Base-by-base conservation (phyloP, 2,888 invertebrate species). In the Aspidiotus rigidus region DNA sequence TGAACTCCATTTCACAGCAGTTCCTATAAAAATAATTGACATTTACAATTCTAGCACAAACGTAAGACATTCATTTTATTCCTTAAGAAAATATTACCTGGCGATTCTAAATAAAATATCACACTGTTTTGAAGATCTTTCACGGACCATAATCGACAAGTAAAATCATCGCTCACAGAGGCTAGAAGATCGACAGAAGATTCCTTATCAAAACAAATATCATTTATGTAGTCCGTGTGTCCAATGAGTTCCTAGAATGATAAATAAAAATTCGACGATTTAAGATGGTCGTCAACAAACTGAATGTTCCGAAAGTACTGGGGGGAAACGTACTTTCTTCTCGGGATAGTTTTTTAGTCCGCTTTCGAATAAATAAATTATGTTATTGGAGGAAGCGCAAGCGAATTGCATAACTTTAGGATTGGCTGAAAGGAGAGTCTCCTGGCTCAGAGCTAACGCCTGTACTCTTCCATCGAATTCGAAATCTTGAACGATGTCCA, bases 121-220 rank as follows among this genome's bases (percentile, higher is more conserved):
- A 42, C 40, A 49, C 59, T 63, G 40, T 56, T 66, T 59, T 62
- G 53, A 15, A 57, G 60, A 15, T 82, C 80, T 69, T 79, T 79
- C 7, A 80, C 76, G 42, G 79, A 78, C 88, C 89, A 89, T 41
- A 90, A 78, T 74, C 84, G 83, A 74, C 87, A 88, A 0, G 86
- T 85, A 73, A 85, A 84, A 77, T 90, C 89, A 78, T 90, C 89
- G 73, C 88, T 85, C 1, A 85, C 85, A n/a, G 88, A 88, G 15
- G 86, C 88, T 64, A 90, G 76, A 73, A 83, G 81, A 70, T 83
- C 83, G 40, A 87, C 87, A 70, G 85, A 84, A 13, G 85, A 82
- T 74, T 88, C 87, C 28, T 62, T 69, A 63, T 69, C 69, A 80
- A 85, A 89, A 10, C 83, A 80, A 17, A 88, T 77, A 72, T 84